Evolutionary conservation across 2,888 invertebrate genomes (phyloP).

Genomic region (Ligdia adustata): DNA sequence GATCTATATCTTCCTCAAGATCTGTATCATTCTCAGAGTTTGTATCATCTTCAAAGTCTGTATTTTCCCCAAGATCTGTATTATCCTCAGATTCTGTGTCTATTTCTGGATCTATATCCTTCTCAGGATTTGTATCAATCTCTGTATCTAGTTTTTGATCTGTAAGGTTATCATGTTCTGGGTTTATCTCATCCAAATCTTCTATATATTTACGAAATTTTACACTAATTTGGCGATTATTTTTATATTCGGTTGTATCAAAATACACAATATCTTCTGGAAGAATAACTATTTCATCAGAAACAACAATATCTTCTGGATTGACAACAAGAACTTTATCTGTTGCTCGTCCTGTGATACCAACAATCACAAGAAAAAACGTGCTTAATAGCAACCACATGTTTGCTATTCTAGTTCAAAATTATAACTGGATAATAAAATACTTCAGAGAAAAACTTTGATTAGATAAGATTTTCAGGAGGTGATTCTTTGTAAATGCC

Average conservation of each 20-base stretch:
- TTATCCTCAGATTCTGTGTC: too few species aligned
- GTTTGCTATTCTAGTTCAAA: conserved; percentile 36
- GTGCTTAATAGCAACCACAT: conserved; percentile 48
- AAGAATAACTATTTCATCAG: not conserved
- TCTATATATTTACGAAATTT: not conserved
- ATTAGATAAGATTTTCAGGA: conserved; percentile 38
- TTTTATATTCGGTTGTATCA: too few species aligned
- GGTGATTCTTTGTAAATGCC: conserved; percentile 10
- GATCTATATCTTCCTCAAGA: not conserved
- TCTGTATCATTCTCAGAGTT: too few species aligned
- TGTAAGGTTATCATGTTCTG: too few species aligned
- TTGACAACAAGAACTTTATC: conserved; percentile 3
- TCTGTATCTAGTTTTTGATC: too few species aligned
- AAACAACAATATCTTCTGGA: not conserved
- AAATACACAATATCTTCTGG: not conserved
- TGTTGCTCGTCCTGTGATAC: conserved; percentile 37
- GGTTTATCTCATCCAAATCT: not conserved
- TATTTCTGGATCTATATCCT: too few species aligned
- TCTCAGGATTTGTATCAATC: too few species aligned
- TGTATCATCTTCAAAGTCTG: too few species aligned
- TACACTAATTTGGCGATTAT: too few species aligned
- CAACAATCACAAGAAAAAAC: conserved; percentile 36
- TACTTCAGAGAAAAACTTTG: conserved; percentile 24
- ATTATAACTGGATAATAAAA: conserved; percentile 41
- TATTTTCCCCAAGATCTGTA: not conserved